A percentile compares a stretch with the other conserved stretches of the same genome.
Conservation (phyloP, 2,113 vertebrate genomes). For the Ellobius talpinus region DNA sequence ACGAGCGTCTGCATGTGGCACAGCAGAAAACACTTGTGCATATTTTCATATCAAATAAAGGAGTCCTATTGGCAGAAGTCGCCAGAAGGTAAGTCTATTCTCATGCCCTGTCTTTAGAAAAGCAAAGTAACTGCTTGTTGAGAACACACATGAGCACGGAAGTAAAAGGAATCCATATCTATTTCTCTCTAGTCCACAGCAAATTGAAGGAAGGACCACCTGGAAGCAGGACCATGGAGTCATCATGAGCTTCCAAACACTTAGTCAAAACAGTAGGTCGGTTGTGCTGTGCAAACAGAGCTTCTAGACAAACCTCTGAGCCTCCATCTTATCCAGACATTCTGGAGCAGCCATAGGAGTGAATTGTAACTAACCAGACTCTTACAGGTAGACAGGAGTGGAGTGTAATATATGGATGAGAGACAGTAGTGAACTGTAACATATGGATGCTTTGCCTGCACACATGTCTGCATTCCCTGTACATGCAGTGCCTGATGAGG, state of each 20-base stretch:
- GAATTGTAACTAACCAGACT: neutral
- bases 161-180: neutral
- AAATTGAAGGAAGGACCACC: neutral
- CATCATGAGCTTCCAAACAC: neutral
- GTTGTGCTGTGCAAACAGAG: neutral
- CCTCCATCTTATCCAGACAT: neutral
- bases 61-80: constrained; percentile 37
- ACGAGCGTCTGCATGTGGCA: neutral
- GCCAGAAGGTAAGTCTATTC: neutral
- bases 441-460: neutral
- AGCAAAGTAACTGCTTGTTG: constrained; percentile 7
- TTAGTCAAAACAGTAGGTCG: neutral
- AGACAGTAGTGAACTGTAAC: too few relatives aligned
- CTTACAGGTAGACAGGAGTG: neutral
- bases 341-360: neutral
- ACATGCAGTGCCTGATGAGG: neutral
- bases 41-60: constrained; percentile 56
- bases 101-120: constrained; percentile 9
- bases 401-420: too few relatives aligned
- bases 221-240: neutral
- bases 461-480: neutral
- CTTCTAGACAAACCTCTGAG: neutral
- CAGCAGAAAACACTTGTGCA: neutral
- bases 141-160: neutral
- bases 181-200: neutral